Base-by-base conservation (phyloP, 2,888 invertebrate species). In the Netelia virgata region DNA sequence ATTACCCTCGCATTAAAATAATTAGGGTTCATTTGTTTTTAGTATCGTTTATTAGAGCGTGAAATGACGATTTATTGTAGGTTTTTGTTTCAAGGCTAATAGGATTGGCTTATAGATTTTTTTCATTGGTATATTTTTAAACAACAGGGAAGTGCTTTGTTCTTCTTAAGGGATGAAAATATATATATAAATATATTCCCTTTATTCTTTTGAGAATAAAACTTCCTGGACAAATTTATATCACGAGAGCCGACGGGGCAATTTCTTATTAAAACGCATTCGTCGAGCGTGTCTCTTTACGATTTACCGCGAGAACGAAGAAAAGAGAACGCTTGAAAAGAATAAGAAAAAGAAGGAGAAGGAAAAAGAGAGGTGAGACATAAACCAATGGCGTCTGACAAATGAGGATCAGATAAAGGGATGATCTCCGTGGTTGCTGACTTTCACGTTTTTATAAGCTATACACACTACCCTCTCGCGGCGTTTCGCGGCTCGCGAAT, bases 401-500 rank as follows among this genome's bases (percentile, higher is more conserved):
- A 93, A 92, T 92, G 91, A 91, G 91, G 90, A 93, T 93, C 92
- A 90, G 93, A 93, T 93, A 93, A 87, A 91, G 86, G 87, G 93
- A 93, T 93, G 84, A 92, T 93, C 92, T 89, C 77, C 86, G 84
- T 72, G 87, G 90, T 87, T 93, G 93, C 93, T 93, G 93, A 93
- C 92, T 92, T 91, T 89, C 88, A 90, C 88, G 91, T 93, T 92
- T 92, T 91, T 89, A 88, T 91, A 90, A 91, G 89, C 87, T 84
- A 84, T 28, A 20, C 23, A 59, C 57, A 47, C 82, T 83, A 78
- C 86, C 88, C 86, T 70, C 81, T 53, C 76, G 70, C 68, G 28
- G 43, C 55, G n/a, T 73, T 73, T 72, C 64, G 68, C 20, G 61
- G 76, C 72, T 82, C 70, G 69, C 78, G 66, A 81, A 70, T 73